Percentiles rank a stretch among this genome's conserved stretches.
Evolutionary conservation across 2,113 vertebrate genomes (phyloP).

Genomic region (Phalacrocorax pelagicus): DNA sequence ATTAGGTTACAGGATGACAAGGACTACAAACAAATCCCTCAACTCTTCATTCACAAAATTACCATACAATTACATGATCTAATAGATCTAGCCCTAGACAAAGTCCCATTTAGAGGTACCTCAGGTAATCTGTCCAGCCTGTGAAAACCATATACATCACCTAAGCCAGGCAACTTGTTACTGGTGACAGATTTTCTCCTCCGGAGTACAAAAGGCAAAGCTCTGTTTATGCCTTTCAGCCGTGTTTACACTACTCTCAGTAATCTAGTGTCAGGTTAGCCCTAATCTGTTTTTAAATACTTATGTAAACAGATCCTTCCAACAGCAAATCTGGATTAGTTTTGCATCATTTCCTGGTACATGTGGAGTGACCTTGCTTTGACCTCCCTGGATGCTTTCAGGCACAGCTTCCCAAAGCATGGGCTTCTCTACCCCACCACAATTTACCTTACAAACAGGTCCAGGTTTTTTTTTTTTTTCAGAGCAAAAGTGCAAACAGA

Average conservation of each 20-base stretch:
- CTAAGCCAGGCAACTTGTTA: slow-evolving; percentile 32
- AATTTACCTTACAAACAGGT: neutral
- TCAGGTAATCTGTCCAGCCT: neutral
- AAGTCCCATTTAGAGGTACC: neutral
- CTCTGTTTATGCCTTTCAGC: slow-evolving; percentile 65
- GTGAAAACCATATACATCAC: slow-evolving; percentile 8
- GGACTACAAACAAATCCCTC: slow-evolving; percentile 26
- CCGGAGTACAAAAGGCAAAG: slow-evolving; percentile 39
- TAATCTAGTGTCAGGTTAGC: slow-evolving; percentile 82
- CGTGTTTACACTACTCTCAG: slow-evolving; percentile 68
- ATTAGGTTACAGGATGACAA: slow-evolving; percentile 12
- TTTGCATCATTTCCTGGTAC: slow-evolving; percentile 82
- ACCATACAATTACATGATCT: slow-evolving; percentile 4
- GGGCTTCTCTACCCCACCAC: neutral
- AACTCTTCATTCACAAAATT: neutral
- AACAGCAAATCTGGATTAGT: slow-evolving; percentile 86
- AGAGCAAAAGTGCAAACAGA: slow-evolving; percentile 23
- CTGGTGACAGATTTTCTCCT: slow-evolving; percentile 22
- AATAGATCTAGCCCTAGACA: neutral
- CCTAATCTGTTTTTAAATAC: slow-evolving; percentile 90
- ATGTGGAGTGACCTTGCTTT: slow-evolving; percentile 70
- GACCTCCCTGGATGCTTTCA: slow-evolving; percentile 70
- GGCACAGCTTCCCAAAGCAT: slow-evolving; percentile 43
- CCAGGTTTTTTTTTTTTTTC: neutral
- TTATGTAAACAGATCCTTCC: slow-evolving; percentile 89